phyloP scores from a whole-genome alignment of 2,113 vertebrate genomes.

The Bettongia penicillata region DNA sequence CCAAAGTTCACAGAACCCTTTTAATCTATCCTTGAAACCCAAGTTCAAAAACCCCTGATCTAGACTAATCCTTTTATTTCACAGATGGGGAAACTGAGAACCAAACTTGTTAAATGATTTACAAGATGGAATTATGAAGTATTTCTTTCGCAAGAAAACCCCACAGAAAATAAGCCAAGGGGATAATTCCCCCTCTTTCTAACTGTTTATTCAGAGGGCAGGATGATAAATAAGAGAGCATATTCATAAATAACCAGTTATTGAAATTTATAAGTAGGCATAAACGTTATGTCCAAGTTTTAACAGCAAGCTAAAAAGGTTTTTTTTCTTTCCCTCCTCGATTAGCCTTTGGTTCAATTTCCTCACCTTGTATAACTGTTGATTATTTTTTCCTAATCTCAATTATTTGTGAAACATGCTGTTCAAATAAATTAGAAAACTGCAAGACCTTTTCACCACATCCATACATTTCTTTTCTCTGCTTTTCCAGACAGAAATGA shows the following conservation, averaged over 20 bases:
- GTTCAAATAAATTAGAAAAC: constrained; percentile 77
- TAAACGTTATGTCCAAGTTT: constrained; percentile 14
- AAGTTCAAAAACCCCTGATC: background rate
- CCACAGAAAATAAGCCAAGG: background rate
- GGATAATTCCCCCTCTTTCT: background rate
- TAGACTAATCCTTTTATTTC: background rate
- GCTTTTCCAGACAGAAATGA: constrained; percentile 47
- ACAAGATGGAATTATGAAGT: background rate
- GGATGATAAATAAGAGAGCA: constrained; percentile 19
- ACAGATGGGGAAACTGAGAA: background rate
- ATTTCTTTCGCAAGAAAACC: constrained; percentile 25
- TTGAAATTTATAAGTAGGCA: constrained; percentile 49
- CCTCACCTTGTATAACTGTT: constrained; percentile 16
- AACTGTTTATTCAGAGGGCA: background rate
- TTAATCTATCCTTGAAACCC: background rate
- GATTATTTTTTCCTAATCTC: constrained; percentile 55
- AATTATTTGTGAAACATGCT: constrained; percentile 72
- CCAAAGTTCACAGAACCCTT: background rate
- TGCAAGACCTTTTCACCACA: constrained; percentile 64
- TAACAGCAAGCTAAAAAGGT: constrained; percentile 25
- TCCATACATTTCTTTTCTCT: constrained; percentile 57
- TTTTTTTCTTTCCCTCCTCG: background rate
- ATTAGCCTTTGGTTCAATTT: constrained; percentile 55
- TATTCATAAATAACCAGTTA: background rate
- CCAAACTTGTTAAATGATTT: background rate